These are phyloP conservation scores for Notarius lentiginosus DNA, from an alignment of 2,113 vertebrate genomes.

Conservation along the genomic window DNA sequence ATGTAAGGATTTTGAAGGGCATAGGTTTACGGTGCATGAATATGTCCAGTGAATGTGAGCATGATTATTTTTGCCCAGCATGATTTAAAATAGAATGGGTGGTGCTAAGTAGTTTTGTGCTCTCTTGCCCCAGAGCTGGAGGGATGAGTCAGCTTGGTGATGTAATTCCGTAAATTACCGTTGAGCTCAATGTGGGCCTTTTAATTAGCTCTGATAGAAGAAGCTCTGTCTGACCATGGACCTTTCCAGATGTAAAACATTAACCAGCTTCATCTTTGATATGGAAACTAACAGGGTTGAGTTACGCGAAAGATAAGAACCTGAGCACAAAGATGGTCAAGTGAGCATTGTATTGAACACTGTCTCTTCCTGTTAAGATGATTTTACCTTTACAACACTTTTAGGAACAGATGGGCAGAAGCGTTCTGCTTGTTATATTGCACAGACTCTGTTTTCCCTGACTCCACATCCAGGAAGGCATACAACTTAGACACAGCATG, in stretches of 20 bases:
- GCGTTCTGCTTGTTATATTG: constrained; percentile 5
- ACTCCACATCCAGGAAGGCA: neutral
- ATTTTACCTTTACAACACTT: constrained; percentile 7
- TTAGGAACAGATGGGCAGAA: neutral
- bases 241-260: constrained; percentile 27
- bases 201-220: constrained; percentile 50
- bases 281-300: neutral
- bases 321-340: neutral
- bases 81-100: constrained; percentile 43
- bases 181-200: constrained; percentile 54
- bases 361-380: neutral
- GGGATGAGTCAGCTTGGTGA: constrained; percentile 67
- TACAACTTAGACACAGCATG: neutral
- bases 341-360: neutral
- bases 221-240: neutral
- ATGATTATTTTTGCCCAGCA: constrained; percentile 43
- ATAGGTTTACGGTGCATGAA: neutral
- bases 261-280: constrained; percentile 12
- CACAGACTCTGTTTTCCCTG: neutral
- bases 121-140: constrained; percentile 57
- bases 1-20: neutral
- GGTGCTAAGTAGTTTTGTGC: constrained; percentile 50
- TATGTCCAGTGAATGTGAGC: neutral
- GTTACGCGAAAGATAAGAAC: neutral
- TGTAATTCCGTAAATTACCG: constrained; percentile 64